Evolutionary conservation across 2,888 invertebrate genomes (phyloP), one percentile per base, ranked within the genome.

Genomic region (Ectemnius continuus): DNA sequence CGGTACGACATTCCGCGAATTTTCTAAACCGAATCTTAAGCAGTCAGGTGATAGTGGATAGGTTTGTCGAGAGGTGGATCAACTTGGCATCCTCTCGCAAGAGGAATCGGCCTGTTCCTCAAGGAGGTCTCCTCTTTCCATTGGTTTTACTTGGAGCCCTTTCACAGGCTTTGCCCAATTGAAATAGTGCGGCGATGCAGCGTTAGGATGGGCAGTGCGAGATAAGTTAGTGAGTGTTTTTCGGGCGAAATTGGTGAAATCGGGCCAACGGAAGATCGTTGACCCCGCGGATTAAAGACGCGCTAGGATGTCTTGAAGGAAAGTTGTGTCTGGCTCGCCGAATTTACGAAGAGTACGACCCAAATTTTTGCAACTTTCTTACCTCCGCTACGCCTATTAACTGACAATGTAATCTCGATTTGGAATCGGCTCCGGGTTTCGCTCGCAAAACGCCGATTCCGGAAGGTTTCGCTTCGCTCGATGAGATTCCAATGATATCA

Each of bases 231-330:
- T 36, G 36, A 36, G 36, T 36, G 36, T 59, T 67, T 80, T 79
- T 82, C 68, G 11, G 59, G 75, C 79, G 81, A 76, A 83, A 81
- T 73, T 73, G 75, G 84, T 81, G 82, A 82, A 82, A 82, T 83
- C 82, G 70, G 70, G 75, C 71, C 78, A 80, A 66, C 16, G 61
- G 67, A 48, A 67, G 84, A 79, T 78, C 82, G 66, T 81, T 83
- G 84, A 83, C 84, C 83, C 75, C 58, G 67, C 63, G 62, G 57
- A 81, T 82, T 72, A 52, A 58, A 72, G 70, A 83, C 62, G 28
- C 73, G 62, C 83, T 83, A 81, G 77, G 69, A 80, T 76, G 26
- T 66, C 36, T 36, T 11, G 36, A 78, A 80, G 70, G 83, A 81
- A 78, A 80, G 83, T 83, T 75, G 67, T 23, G 68, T 48, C 63